Evolutionary conservation across 2,797 vertebrate species (phyloP).

Genomic region (Platalea minor): DNA sequence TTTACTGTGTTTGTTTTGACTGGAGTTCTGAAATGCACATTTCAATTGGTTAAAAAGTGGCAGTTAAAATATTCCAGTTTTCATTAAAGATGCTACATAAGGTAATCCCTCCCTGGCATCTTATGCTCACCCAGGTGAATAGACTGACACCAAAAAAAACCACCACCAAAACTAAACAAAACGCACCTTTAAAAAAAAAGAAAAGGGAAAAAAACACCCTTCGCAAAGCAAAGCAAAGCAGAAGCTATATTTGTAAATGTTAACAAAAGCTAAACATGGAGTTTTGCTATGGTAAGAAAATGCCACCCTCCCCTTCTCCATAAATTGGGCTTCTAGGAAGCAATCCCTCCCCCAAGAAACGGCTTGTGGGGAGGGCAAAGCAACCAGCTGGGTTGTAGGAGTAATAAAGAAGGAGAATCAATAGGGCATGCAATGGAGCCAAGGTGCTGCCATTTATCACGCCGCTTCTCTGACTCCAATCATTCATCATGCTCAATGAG

Average conservation of each 20-base stretch:
- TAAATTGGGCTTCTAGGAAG: slow-evolving; percentile 88
- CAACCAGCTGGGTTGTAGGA: slow-evolving; percentile 99
- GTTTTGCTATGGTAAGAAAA: slow-evolving; percentile 80
- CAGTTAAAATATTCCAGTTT: slow-evolving; percentile 41
- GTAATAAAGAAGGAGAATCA: slow-evolving; percentile 99
- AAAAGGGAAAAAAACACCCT: neutral
- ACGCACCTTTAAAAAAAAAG: neutral
- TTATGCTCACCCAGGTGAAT: neutral
- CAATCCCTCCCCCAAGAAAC: slow-evolving; percentile 83
- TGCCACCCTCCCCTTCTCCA: slow-evolving; percentile 83
- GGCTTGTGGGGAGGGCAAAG: slow-evolving; percentile 89
- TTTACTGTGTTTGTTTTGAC: slow-evolving; percentile 56
- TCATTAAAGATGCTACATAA: slow-evolving; percentile 8
- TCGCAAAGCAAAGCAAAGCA: neutral
- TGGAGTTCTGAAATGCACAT: slow-evolving; percentile 27
- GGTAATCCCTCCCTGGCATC: neutral
- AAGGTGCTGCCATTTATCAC: slow-evolving; percentile 99
- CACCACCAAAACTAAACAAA: neutral
- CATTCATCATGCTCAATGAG: slow-evolving; percentile 99
- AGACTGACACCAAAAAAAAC: neutral
- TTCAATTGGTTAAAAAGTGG: slow-evolving; percentile 52
- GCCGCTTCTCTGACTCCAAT: slow-evolving; percentile 99
- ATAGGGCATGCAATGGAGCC: slow-evolving; percentile 99
- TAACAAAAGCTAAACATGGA: slow-evolving; percentile 79
- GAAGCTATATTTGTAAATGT: slow-evolving; percentile 77